phyloP scores from a whole-genome alignment of 2,888 invertebrate genomes.

The Zele albiditarsus region DNA sequence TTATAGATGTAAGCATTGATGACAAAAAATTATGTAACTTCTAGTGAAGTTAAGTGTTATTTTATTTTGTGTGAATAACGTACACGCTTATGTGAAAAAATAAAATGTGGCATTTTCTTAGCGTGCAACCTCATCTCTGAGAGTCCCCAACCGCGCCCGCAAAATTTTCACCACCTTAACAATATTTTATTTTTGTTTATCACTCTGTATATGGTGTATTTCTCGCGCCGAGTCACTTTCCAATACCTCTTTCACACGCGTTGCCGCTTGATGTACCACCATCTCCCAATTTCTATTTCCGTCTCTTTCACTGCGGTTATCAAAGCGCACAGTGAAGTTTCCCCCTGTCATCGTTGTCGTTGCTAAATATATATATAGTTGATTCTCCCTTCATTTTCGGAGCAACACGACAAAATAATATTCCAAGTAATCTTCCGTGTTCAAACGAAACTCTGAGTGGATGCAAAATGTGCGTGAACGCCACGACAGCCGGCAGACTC shows the following conservation, averaged over 20 bases:
- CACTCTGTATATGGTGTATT: constrained; percentile 31
- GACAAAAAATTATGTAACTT: no score
- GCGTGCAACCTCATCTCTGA: no score
- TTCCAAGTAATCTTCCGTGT: constrained; percentile 61
- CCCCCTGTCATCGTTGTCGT: constrained; percentile 9
- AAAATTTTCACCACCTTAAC: not conserved
- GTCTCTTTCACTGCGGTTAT: constrained; percentile 23
- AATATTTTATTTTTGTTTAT: constrained; percentile 36
- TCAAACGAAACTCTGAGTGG: constrained; percentile 64
- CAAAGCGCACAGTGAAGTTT: constrained; percentile 10
- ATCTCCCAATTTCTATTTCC: constrained; percentile 31
- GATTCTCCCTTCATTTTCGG: constrained; percentile 23
- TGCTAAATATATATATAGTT: not conserved
- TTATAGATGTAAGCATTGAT: no score
- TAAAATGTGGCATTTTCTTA: not conserved
- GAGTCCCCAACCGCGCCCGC: no score
- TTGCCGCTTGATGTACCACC: not conserved
- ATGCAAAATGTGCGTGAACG: constrained; percentile 56
- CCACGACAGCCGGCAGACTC: constrained; percentile 21
- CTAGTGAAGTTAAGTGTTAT: no score
- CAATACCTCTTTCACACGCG: constrained; percentile 16
- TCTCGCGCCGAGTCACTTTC: constrained; percentile 24
- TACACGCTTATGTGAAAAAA: no score
- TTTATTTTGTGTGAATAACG: no score
- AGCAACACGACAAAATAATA: constrained; percentile 58